Base-by-base conservation (phyloP, 92 coral and sea anemone species). In the Palythoa grandis region DNA sequence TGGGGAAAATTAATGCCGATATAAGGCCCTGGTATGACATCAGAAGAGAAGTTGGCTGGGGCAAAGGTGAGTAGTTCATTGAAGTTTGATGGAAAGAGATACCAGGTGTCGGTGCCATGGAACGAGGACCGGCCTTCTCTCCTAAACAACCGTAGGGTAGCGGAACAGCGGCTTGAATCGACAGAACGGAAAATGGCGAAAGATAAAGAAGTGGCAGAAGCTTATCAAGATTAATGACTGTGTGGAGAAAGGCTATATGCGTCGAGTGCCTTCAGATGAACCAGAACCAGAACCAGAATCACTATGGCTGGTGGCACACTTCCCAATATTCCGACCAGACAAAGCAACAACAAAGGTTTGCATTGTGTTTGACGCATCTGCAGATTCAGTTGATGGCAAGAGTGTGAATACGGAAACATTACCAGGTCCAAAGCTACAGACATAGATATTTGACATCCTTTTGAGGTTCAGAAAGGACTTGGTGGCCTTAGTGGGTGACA, bases 271-370 rank as follows among this genome's bases (percentile, higher is more conserved):
- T 14, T 15, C 47, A 22, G 86, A 76, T 4, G 89, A 89, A 76
- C 77, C 83, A 3, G 66, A 70, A 79, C 89, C 91, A 43, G 83
- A 87, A 37, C 47, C 78, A 17, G 86, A 92, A n/a, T n/a, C n/a
- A n/a, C n/a, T n/a, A 39, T 89, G 91, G 92, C 61, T 89, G 7
- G 84, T 87, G 14, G 89, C 84, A 11, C 86, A 87, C 57, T 83
- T 90, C 69, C 88, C 90, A 75, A 90, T 90, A 48, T 0, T 29
- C 35, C 35, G 35, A 29, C 35, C 0, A 29, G 35, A 88, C 23
- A 82, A 80, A 35, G 66, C 67, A 16, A 86, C 89, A 17, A 86
- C 89, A 0, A 52, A 43, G n/a, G 54, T 78, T 16, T 71, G 86
- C 40, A 67, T 86, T 37, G 85, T 73, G 15, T 89, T 86, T 37